Evolutionary conservation across 2,888 invertebrate genomes (phyloP), one percentile per base, ranked within the genome.

Genomic region (Capitulum mitella): DNA sequence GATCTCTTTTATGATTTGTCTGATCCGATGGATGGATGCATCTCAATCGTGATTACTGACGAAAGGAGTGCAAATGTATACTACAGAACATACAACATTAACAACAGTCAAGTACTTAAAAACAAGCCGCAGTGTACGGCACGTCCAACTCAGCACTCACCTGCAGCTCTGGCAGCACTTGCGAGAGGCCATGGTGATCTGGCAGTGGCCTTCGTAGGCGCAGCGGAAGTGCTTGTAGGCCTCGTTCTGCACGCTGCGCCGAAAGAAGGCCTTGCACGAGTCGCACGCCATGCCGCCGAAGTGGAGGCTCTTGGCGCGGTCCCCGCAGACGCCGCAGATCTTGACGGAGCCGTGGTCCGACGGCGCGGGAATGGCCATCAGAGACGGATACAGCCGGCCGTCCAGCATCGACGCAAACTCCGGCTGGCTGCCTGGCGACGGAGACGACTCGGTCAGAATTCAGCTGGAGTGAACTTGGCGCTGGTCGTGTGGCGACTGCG

Each of bases 201-300:
- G 83, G 80, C 85, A 85, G 37, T 82, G 81, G 51, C 82, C 83
- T 19, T 84, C 83, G 80, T 84, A 84, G 3, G 84, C 83, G 78
- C 86, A 86, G 29, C 83, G 83, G 81, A 86, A 86, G 64, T 83
- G 83, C 61, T 82, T 82, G 82, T 84, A 84, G 16, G 84, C 84
- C 75, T 85, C 84, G 79, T 84, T 85, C 81, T 85, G 85, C 29
- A 86, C 86, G n/a, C 85, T 84, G n/a, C 86, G 82, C 16, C 85
- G 83, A 82, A 86, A 86, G 82, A 86, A 86, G 22, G 86, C 86
- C 81, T 86, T 86, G 81, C 85, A 86, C 75, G 84, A 84, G 82
- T 85, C 85, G 81, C 85, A 86, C 12, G 85, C 85, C 32, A 85
- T 83, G 29, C 85, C 85, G 43, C 85, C 86, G 80, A 86, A 86